Evolutionary conservation across 2,113 vertebrate species (phyloP).

Genomic region (Fulica atra): DNA sequence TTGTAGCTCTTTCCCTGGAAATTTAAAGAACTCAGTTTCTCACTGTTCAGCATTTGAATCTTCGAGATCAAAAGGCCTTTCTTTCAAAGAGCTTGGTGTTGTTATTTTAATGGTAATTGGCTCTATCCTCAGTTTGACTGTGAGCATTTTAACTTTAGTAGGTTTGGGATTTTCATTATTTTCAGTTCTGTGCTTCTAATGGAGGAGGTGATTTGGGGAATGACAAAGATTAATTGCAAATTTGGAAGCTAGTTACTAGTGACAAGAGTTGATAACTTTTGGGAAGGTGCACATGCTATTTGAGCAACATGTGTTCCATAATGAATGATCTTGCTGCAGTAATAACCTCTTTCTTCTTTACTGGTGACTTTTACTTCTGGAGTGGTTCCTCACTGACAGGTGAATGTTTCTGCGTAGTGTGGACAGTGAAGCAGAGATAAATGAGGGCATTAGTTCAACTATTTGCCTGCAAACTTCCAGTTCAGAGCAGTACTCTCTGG

Average conservation of each 20-base stretch:
- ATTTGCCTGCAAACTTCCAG: background rate
- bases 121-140: slow-evolving; percentile 42
- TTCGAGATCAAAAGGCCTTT: slow-evolving; percentile 63
- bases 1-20: slow-evolving; percentile 20
- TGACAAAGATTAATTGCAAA: slow-evolving; percentile 20
- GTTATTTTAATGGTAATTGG: slow-evolving; percentile 75
- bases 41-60: slow-evolving; percentile 53
- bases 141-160: slow-evolving; percentile 47
- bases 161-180: slow-evolving; percentile 52
- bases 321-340: slow-evolving; percentile 2
- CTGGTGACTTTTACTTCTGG: background rate
- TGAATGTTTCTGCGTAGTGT: background rate
- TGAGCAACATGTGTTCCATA: background rate
- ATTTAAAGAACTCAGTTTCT: slow-evolving; percentile 53
- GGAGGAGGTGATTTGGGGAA: slow-evolving; percentile 8
- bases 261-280: background rate
- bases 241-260: slow-evolving; percentile 9
- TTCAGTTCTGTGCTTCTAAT: slow-evolving; percentile 36
- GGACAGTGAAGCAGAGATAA: background rate
- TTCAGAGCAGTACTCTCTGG: background rate
- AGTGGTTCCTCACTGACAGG: background rate
- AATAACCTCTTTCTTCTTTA: background rate
- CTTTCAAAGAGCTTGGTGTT: slow-evolving; percentile 69
- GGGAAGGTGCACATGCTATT: background rate
- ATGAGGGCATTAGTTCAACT: background rate